phyloP scores from a whole-genome alignment of 2,113 vertebrate species.

The Chionodraco myersi region DNA sequence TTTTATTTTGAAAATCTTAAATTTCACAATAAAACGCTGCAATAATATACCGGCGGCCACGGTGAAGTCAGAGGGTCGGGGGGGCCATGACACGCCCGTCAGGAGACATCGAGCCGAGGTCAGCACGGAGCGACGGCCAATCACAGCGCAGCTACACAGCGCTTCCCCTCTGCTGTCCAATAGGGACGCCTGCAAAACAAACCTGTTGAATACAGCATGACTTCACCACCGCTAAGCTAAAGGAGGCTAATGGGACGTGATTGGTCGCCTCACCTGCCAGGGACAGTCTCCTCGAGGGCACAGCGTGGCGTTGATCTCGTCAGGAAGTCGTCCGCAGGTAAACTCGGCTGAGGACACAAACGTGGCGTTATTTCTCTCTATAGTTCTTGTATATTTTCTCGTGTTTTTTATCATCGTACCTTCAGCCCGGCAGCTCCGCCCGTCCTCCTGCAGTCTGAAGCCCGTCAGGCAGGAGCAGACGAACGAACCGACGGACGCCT shows the following conservation, averaged over 20 bases:
- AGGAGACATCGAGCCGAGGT: slow-evolving; percentile 86
- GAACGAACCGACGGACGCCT: slow-evolving; percentile 62
- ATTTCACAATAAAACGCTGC: background rate
- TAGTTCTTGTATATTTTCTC: no score
- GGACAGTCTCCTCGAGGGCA: slow-evolving; percentile 81
- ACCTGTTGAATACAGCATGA: background rate
- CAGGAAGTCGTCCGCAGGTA: slow-evolving; percentile 74
- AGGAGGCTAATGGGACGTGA: background rate
- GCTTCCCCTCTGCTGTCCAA: slow-evolving; percentile 68
- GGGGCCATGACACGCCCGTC: background rate
- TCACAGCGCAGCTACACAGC: slow-evolving; percentile 87
- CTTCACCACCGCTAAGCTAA: no score
- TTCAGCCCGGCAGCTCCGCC: slow-evolving; percentile 82
- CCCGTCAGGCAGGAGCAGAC: slow-evolving; percentile 87
- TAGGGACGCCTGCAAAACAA: slow-evolving; percentile 83
- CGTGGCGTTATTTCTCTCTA: accelerated
- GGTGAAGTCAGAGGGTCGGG: slow-evolving; percentile 28
- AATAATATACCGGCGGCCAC: slow-evolving; percentile 77
- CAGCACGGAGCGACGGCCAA: slow-evolving; percentile 84
- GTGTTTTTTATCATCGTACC: slow-evolving; percentile 69
- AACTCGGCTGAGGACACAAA: slow-evolving; percentile 66
- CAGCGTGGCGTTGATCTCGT: background rate
- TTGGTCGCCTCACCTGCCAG: slow-evolving; percentile 88
- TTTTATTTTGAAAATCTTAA: background rate
- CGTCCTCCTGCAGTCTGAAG: slow-evolving; percentile 84